Conservation (phyloP, 2,888 invertebrate species). For the Neocrepidodera transversa region DNA sequence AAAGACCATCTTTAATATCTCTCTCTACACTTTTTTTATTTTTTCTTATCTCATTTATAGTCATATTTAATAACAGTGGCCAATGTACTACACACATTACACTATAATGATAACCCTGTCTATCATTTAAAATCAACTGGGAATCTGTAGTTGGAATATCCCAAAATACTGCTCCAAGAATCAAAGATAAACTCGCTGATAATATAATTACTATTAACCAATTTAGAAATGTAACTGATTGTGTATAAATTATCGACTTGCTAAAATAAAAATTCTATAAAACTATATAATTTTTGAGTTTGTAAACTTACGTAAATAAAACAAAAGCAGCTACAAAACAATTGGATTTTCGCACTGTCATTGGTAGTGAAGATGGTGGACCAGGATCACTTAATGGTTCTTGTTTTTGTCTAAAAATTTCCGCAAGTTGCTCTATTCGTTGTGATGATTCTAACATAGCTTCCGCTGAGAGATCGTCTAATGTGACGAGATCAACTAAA, state of each 20-base stretch:
- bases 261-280: conserved; percentile 55
- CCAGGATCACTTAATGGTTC: conserved; percentile 73
- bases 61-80: conserved; percentile 76
- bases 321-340: conserved; percentile 76
- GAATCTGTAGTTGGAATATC: conserved; percentile 81
- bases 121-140: conserved; percentile 75
- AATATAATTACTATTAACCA: conserved; percentile 81
- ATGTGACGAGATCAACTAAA: conserved; percentile 89
- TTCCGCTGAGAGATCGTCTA: conserved; percentile 92
- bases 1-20: conserved; percentile 81
- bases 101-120: conserved; percentile 84
- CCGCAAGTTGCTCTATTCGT: conserved; percentile 88
- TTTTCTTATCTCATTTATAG: conserved; percentile 65
- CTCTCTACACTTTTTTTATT: conserved; percentile 74
- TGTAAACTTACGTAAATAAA: conserved; percentile 66
- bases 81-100: conserved; percentile 80
- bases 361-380: conserved; percentile 78
- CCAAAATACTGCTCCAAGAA: conserved; percentile 89
- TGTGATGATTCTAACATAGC: conserved; percentile 95
- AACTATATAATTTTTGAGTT: neutral
- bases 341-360: conserved; percentile 70
- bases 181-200: conserved; percentile 81
- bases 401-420: conserved; percentile 77
- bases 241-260: conserved; percentile 78
- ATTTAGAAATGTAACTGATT: conserved; percentile 82